These are phyloP conservation scores for Phylloscopus trochilus DNA, from an alignment of 2,113 vertebrate species.

Conservation along the genomic window DNA sequence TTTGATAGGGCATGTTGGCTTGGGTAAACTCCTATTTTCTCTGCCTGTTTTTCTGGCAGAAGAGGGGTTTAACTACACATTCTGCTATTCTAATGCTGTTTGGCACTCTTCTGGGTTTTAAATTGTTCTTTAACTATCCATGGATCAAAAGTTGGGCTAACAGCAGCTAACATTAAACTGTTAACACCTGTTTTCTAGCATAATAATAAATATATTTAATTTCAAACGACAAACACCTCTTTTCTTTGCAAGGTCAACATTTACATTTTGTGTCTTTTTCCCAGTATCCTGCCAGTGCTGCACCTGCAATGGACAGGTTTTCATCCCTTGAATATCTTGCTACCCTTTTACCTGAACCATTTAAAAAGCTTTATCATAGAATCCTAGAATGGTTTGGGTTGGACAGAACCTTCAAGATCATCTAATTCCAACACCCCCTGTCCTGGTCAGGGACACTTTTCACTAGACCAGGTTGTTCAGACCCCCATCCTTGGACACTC, in stretches of 20 bases:
- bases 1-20: background rate
- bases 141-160: background rate
- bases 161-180: background rate
- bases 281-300: background rate
- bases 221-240: background rate
- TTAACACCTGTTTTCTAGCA: background rate
- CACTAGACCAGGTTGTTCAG: background rate
- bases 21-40: background rate
- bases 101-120: background rate
- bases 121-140: background rate
- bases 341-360: background rate
- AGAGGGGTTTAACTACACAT: background rate
- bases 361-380: background rate
- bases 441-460: background rate
- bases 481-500: background rate
- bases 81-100: background rate
- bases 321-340: background rate
- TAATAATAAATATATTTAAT: background rate
- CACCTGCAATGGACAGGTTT: background rate
- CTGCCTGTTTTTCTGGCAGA: background rate
- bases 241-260: background rate
- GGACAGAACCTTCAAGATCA: background rate
- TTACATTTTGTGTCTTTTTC: background rate
- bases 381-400: background rate
- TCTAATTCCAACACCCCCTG: background rate